Percentiles rank a stretch among this genome's conserved stretches.
phyloP scores from a whole-genome alignment of 2,113 vertebrate species.

The Hippocampus abdominalis region DNA sequence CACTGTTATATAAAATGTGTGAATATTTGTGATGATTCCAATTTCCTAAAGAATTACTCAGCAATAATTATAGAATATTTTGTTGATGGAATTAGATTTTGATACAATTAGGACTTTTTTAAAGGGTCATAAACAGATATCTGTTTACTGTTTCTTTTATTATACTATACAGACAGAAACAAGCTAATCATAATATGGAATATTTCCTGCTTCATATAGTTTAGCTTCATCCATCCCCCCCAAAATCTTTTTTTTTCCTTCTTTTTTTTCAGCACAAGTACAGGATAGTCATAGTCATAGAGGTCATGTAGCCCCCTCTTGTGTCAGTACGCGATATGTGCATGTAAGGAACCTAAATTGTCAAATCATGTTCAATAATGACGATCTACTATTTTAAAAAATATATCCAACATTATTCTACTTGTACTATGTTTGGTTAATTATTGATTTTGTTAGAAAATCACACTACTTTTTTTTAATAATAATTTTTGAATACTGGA shows the following conservation, averaged over 20 bases:
- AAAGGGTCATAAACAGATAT: neutral
- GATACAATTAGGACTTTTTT: neutral
- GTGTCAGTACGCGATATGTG: conserved; percentile 32
- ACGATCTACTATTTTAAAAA: neutral
- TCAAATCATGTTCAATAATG: neutral
- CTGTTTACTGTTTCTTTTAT: neutral
- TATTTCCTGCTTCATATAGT: neutral
- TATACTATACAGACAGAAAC: neutral
- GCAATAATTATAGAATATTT: neutral
- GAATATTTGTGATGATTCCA: neutral
- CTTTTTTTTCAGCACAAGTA: neutral
- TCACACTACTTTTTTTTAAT: neutral
- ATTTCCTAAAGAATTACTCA: neutral
- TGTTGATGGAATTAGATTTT: neutral
- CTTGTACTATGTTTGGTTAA: neutral
- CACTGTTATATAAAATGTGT: neutral
- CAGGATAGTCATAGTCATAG: neutral
- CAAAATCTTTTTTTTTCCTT: neutral
- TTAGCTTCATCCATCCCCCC: too few species aligned
- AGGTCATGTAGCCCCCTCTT: conserved; percentile 55
- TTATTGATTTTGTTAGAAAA: neutral
- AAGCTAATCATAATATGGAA: neutral
- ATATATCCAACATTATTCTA: neutral
- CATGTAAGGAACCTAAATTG: conserved; percentile 8
- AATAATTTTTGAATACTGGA: neutral